phyloP scores from a whole-genome alignment of 2,113 vertebrate genomes.

The Eretmochelys imbricata region DNA sequence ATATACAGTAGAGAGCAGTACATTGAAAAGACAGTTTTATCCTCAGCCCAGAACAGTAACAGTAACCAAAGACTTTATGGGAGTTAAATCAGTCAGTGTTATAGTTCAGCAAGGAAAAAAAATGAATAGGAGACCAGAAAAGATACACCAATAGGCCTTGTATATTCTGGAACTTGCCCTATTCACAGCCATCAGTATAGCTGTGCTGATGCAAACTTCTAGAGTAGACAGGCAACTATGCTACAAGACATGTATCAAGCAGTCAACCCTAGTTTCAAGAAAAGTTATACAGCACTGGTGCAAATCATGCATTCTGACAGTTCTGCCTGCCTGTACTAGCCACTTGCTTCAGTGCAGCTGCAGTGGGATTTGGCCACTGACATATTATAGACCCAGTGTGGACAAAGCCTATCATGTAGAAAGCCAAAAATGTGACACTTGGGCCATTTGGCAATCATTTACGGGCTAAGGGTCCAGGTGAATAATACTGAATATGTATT shows the following conservation, averaged over 20 bases:
- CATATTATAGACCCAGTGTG: not conserved
- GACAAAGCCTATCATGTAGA: not conserved
- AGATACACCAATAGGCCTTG: fast-evolving
- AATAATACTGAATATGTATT: not conserved
- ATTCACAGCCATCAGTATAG: not conserved
- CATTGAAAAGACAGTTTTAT: not conserved
- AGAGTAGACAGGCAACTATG: fast-evolving
- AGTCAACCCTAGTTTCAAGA: not conserved
- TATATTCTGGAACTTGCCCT: not conserved
- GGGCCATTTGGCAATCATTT: not conserved
- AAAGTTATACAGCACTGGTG: not conserved
- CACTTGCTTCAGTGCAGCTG: not conserved
- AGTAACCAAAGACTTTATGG: not conserved
- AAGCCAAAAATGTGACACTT: not conserved
- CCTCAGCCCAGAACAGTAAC: not conserved
- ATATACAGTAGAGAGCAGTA: not conserved
- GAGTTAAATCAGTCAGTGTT: not conserved
- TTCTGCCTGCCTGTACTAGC: not conserved
- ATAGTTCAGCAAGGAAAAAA: not conserved
- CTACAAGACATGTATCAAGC: not conserved
- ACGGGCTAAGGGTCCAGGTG: not conserved
- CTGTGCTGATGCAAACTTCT: not conserved
- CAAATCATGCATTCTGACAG: not conserved
- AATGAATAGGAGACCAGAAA: not conserved
- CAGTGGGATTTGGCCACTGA: not conserved